A percentile compares a stretch with the other conserved stretches of the same genome.
phyloP scores from a whole-genome alignment of 2,113 vertebrate genomes.

The Pelodiscus sinensis region DNA sequence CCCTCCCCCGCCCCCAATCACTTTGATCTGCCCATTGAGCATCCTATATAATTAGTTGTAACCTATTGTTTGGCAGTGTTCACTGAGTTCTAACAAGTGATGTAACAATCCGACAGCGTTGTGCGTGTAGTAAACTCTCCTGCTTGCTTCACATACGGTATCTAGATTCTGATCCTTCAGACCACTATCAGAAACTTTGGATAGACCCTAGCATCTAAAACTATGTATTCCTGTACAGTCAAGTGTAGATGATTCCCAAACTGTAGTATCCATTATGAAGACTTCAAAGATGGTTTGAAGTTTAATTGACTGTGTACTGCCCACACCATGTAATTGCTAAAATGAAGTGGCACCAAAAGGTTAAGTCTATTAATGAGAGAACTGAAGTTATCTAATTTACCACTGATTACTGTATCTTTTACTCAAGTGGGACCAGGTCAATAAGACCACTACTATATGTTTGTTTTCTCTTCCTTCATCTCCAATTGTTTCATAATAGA shows the following conservation, averaged over 20 bases:
- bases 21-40: too few relatives aligned
- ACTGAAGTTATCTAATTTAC: background rate
- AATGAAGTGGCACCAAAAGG: background rate
- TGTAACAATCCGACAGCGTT: too few relatives aligned
- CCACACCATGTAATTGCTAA: background rate
- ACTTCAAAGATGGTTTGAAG: background rate
- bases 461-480: background rate
- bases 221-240: background rate
- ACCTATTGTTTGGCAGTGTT: too few relatives aligned
- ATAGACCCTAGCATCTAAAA: background rate
- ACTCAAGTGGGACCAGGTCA: background rate
- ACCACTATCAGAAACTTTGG: background rate
- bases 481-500: background rate
- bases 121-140: too few relatives aligned
- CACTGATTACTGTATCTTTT: background rate
- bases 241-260: background rate
- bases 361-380: conserved; percentile 26
- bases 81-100: too few relatives aligned
- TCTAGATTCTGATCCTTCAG: too few relatives aligned
- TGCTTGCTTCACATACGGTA: too few relatives aligned
- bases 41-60: too few relatives aligned
- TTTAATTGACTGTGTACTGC: background rate
- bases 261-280: background rate
- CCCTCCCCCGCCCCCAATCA: too few relatives aligned
- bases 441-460: background rate